A percentile compares a stretch with the other conserved stretches of the same genome.
Evolutionary conservation across 2,113 vertebrate species (phyloP).

Genomic region (Candoia aspera): DNA sequence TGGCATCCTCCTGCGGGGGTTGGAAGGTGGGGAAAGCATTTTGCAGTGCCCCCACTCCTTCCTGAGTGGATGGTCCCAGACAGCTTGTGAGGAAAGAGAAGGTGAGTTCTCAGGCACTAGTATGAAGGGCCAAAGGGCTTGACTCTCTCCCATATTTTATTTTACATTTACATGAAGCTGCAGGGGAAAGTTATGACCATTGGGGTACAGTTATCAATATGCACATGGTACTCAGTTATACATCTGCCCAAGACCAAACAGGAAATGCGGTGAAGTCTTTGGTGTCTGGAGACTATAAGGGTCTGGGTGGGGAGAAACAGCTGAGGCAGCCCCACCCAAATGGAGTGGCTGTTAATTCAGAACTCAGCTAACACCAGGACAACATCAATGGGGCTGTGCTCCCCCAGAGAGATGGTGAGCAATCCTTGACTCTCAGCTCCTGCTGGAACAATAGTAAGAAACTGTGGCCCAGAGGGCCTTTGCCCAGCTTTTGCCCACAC

Average conservation of each 20-base stretch:
- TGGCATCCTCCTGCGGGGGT: neutral
- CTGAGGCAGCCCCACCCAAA: neutral
- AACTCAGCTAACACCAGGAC: neutral
- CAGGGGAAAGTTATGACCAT: neutral
- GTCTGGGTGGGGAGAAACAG: neutral
- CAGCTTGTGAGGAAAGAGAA: neutral
- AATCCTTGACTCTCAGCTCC: neutral
- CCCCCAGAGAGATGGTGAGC: neutral
- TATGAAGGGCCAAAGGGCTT: neutral
- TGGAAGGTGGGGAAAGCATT: neutral
- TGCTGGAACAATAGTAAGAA: neutral
- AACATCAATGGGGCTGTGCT: neutral
- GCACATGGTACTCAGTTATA: neutral
- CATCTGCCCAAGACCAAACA: neutral
- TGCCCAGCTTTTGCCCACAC: no score
- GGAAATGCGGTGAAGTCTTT: neutral
- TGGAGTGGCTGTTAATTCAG: neutral
- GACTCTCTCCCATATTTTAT: neutral
- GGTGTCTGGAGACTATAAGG: neutral
- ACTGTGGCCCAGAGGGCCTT: neutral
- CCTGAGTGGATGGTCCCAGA: neutral
- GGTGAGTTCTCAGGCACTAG: neutral
- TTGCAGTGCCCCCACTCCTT: neutral
- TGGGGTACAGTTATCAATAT: neutral
- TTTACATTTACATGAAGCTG: neutral